These are phyloP conservation scores for Tiliacea citrago DNA, from an alignment of 2,888 invertebrate genomes.

Conservation along the genomic window DNA sequence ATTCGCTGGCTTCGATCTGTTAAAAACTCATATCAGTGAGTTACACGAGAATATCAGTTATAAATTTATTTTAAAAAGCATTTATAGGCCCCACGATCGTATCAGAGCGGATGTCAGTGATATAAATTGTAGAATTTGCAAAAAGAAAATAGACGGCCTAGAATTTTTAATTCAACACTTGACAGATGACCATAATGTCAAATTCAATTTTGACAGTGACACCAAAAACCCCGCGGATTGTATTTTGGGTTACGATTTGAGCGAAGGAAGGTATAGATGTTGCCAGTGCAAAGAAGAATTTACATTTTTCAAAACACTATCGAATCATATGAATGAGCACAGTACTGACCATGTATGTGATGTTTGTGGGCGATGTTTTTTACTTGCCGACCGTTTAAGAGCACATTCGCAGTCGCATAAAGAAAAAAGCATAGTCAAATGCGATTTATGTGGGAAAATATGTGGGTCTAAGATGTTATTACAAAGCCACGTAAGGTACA, in stretches of 20 bases:
- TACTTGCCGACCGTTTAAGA: slow-evolving; percentile 64
- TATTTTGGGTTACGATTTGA: slow-evolving; percentile 63
- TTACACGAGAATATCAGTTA: slow-evolving; percentile 52
- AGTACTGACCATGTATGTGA: slow-evolving; percentile 82
- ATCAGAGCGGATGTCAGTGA: slow-evolving; percentile 63
- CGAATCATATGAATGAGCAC: slow-evolving; percentile 84
- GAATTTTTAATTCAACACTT: slow-evolving; percentile 62
- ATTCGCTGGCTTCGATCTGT: slow-evolving; percentile 52
- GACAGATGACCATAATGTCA: slow-evolving; percentile 52
- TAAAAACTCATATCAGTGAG: slow-evolving; percentile 56
- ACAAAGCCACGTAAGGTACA: slow-evolving; percentile 70
- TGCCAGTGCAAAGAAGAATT: slow-evolving; percentile 74
- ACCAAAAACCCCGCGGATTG: slow-evolving; percentile 59
- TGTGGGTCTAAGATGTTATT: slow-evolving; percentile 48
- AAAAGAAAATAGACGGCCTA: slow-evolving; percentile 48
- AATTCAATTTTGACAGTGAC: slow-evolving; percentile 57
- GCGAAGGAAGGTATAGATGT: slow-evolving; percentile 60
- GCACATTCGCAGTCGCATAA: slow-evolving; percentile 56
- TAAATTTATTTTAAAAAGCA: slow-evolving; percentile 58
- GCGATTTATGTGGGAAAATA: slow-evolving; percentile 60
- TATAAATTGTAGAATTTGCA: slow-evolving; percentile 62
- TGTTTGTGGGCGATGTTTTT: slow-evolving; percentile 83
- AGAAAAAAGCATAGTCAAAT: slow-evolving; percentile 46
- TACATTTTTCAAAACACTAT: slow-evolving; percentile 75
- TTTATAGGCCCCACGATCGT: slow-evolving; percentile 53